These are phyloP conservation scores for Ambastaia sidthimunki DNA, from an alignment of 2,797 vertebrate species.

Conservation along the genomic window DNA sequence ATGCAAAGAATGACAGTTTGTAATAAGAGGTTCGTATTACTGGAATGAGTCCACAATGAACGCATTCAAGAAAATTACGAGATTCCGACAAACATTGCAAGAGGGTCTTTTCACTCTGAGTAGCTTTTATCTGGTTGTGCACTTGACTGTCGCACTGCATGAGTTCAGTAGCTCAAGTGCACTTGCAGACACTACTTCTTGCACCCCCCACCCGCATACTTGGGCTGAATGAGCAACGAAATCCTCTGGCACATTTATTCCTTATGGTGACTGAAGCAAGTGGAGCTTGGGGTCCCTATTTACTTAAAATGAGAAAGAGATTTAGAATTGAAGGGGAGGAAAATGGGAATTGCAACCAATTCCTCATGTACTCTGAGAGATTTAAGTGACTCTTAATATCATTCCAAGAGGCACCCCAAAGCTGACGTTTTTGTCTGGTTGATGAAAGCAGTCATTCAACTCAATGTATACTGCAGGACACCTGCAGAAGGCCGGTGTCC, in stretches of 20 bases:
- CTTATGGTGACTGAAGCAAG: slow-evolving; percentile 44
- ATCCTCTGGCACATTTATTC: slow-evolving; percentile 45
- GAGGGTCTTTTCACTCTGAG: slow-evolving; percentile 24
- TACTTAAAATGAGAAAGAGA: slow-evolving; percentile 50
- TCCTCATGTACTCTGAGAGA: slow-evolving; percentile 45
- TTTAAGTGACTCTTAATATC: slow-evolving; percentile 56
- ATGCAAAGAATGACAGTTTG: slow-evolving; percentile 16
- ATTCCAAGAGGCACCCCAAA: slow-evolving; percentile 62
- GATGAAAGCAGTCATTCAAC: slow-evolving; percentile 60
- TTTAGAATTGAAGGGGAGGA: slow-evolving; percentile 42
- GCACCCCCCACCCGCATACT: slow-evolving; percentile 33
- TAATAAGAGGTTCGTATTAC: slow-evolving; percentile 24
- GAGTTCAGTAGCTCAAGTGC: slow-evolving; percentile 52
- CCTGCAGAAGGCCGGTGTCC: background rate
- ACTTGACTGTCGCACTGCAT: slow-evolving; percentile 47
- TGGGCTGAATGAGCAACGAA: slow-evolving; percentile 49
- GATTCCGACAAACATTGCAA: slow-evolving; percentile 25
- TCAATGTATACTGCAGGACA: slow-evolving; percentile 43
- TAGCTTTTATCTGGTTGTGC: slow-evolving; percentile 37
- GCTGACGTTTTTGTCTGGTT: slow-evolving; percentile 56
- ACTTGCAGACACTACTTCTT: slow-evolving; percentile 42
- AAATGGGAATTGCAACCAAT: slow-evolving; percentile 49
- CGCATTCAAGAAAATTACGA: slow-evolving; percentile 23
- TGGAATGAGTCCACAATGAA: slow-evolving; percentile 24
- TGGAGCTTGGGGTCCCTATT: slow-evolving; percentile 45